Evolutionary conservation across 2,888 invertebrate genomes (phyloP), one percentile per base, ranked within the genome.

Genomic region (Cephus runcator): DNA sequence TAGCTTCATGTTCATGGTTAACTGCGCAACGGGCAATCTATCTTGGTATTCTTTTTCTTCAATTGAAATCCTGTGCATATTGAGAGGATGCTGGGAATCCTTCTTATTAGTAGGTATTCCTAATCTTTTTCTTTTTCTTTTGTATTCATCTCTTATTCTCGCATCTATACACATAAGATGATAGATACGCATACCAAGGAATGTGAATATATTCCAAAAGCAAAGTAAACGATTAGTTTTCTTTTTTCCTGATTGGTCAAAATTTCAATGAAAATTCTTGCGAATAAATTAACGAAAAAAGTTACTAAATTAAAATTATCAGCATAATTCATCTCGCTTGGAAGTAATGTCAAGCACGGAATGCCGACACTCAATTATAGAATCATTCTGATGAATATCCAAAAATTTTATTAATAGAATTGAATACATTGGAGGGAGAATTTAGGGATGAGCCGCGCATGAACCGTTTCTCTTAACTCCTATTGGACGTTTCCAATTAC

Each of bases 21-120:
- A 85, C 82, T 83, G 87, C 85, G 84, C 88, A 86, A 76, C 81
- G 82, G 80, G 84, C 87, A 88, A 87, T 88, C 86, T 81, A 75
- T 77, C 75, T 80, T 79, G 80, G 74, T 84, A 83, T 87, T 81
- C 82, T 81, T 83, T 81, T 84, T 83, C 83, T 76, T 81, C 83
- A 81, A 83, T 84, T 79, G 82, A 75, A 83, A 83, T 81, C 81
- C 78, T 69, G 33, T 74, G n/a, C 34, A 69, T 12, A 74, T 75
- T 35, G 78, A 40, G 36, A 31, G 80, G 76, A 71, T 79, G 69
- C 73, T 73, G 69, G 69, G 75, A 68, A 77, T 82, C 77, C 79
- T 83, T 79, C 75, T 79, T 79, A 73, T 30, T 33, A 76, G 31
- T 23, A 15, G 9, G 56, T n/a, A 69, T 12, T 30, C 30, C 31